Base-by-base conservation (phyloP, 2,797 vertebrate genomes). In the Neopelma chrysocephalum region DNA sequence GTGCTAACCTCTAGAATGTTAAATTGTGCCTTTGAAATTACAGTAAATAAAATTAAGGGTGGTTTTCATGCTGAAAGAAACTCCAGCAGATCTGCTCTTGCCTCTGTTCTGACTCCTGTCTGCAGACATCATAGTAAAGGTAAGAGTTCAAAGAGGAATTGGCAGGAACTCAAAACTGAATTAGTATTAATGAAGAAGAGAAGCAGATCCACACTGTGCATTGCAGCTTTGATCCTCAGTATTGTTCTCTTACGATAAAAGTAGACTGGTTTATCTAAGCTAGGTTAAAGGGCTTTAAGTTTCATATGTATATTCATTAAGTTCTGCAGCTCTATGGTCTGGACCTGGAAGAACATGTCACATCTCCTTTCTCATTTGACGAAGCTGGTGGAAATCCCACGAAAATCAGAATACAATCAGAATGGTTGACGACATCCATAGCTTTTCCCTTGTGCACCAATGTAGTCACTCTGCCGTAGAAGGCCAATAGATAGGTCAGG, bases 381-480 rank as follows among this genome's bases (percentile, higher is more conserved):
- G 34, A 77, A 69, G 47, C 26, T 69, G 50, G n/a, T 32, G 27
- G 21, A 82, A 85, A 72, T 60, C 4, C 5, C 6, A 21, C 5
- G 15, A 42, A 38, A 61, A 32, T 45, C 29, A 58, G 77, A 31
- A 27, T 51, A 36, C 0, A 29, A 23, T 40, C 40, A 32, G 22
- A n/a, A 29, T 4, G 1, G 3, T 27, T 51, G 32, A 29, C 0
- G 0, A 27, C 18, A 36, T 27, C 34, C 11, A 11, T n/a, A 9
- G 15, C 27, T 82, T 56, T 82, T 32, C 22, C 36, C 12, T 76
- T 56, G 32, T 36, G 31, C 34, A 23, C 4, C 12, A 47, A 16
- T 8, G 9, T 10, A 43, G 16, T 40, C 14, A 40, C 20, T 73
- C 25, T 10, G 2, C 22, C 42, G 32, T 19, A 48, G 21, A 60